These are phyloP conservation scores for Hemibagrus guttatus DNA, from an alignment of 2,797 vertebrate genomes.

Conservation along the genomic window DNA sequence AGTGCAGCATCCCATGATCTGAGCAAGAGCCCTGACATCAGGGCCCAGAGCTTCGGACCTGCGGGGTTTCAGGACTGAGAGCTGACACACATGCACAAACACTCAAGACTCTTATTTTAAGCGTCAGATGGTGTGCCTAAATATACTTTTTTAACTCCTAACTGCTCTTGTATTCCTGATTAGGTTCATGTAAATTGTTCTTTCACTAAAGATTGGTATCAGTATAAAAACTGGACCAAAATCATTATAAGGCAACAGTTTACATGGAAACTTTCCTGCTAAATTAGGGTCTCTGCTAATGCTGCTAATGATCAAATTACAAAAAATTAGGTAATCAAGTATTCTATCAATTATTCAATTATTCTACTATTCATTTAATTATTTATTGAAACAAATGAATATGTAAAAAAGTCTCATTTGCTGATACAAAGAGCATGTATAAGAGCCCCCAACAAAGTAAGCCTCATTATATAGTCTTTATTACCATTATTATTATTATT, in stretches of 20 bases:
- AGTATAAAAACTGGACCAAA: not conserved
- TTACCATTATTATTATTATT: not conserved
- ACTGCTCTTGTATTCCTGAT: not conserved
- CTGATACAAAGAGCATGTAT: not conserved
- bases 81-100: not conserved
- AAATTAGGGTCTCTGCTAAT: not conserved
- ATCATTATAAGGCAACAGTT: not conserved
- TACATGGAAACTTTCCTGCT: not conserved
- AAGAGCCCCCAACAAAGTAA: not conserved
- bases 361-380: too few relatives aligned
- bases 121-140: not conserved
- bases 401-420: not conserved
- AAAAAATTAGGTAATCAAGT: not conserved
- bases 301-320: not conserved
- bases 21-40: constrained; percentile 74
- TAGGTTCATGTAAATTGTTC: not conserved
- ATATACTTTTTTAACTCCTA: not conserved
- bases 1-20: constrained; percentile 68
- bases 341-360: not conserved
- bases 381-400: not conserved
- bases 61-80: constrained; percentile 21
- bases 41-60: constrained; percentile 47
- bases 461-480: not conserved
- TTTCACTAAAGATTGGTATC: not conserved
- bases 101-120: constrained; percentile 2